Conservation (phyloP, 2,797 vertebrate species). For the Meriones psammophilus region DNA sequence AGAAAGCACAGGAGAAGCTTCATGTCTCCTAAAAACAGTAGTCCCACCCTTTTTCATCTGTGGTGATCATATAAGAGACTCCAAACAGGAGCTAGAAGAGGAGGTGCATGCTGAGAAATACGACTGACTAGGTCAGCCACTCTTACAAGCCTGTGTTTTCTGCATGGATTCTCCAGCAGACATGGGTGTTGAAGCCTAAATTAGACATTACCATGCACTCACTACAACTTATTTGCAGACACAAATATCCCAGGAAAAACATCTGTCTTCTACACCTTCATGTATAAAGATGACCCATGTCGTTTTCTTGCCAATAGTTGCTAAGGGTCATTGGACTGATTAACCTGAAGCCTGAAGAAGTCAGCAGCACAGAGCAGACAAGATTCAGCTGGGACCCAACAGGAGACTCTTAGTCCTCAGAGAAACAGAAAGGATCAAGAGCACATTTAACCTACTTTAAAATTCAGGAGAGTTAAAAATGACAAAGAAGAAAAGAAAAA, state of each 20-base stretch:
- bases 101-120: not conserved
- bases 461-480: slow-evolving; percentile 23
- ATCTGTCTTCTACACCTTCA: slow-evolving; percentile 10
- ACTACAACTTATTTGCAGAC: slow-evolving; percentile 34
- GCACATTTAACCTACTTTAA: slow-evolving; percentile 19
- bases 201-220: not conserved
- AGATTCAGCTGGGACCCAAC: slow-evolving; percentile 9
- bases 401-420: not conserved
- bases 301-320: not conserved
- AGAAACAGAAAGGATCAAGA: not conserved
- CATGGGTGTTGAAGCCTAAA: not conserved
- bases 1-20: slow-evolving; percentile 21
- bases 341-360: slow-evolving; percentile 4
- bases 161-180: not conserved
- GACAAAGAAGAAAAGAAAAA: not conserved
- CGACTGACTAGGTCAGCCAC: not conserved
- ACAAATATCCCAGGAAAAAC: not conserved
- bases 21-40: not conserved
- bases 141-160: slow-evolving; percentile 4
- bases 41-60: not conserved
- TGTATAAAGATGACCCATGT: not conserved
- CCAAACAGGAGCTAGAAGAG: not conserved
- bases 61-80: not conserved
- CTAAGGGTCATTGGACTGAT: not conserved
- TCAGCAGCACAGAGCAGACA: not conserved